Percentiles rank a stretch among this genome's conserved stretches.
These are phyloP conservation scores for Takifugu bimaculatus DNA, from an alignment of 2,113 vertebrate species.

Conservation along the genomic window DNA sequence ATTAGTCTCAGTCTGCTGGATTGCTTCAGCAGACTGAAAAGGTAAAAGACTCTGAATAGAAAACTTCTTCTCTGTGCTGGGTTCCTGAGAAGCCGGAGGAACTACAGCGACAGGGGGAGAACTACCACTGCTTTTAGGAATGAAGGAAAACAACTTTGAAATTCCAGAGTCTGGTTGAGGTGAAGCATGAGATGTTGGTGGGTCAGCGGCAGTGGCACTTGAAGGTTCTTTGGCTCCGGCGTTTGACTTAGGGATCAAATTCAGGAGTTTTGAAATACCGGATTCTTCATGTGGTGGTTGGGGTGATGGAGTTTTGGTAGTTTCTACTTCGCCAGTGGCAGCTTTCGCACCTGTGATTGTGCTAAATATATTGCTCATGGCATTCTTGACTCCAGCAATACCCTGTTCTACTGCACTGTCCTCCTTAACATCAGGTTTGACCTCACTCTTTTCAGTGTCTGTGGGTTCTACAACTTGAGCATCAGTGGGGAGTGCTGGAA, in stretches of 20 bases:
- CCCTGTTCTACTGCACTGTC: conserved; percentile 61
- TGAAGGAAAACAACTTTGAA: conserved; percentile 63
- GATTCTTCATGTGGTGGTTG: conserved; percentile 63
- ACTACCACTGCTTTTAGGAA: conserved; percentile 60
- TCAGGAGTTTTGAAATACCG: conserved; percentile 72
- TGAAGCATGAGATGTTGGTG: conserved; percentile 28
- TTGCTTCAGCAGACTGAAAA: conserved; percentile 59
- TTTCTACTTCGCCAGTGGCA: conserved; percentile 48
- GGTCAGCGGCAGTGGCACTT: conserved; percentile 25
- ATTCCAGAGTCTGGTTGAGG: conserved; percentile 54
- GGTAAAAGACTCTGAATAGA: conserved; percentile 71
- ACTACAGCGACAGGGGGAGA: conserved; percentile 67
- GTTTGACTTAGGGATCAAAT: conserved; percentile 63
- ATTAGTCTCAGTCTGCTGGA: conserved; percentile 34
- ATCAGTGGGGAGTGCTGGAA: conserved; percentile 54
- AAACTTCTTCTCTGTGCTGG: conserved; percentile 67
- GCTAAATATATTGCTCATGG: conserved; percentile 81
- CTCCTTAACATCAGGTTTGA: conserved; percentile 52
- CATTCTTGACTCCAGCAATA: conserved; percentile 80
- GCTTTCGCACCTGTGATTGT: conserved; percentile 81
- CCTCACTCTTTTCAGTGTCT: conserved; percentile 19
- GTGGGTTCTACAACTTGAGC: conserved; percentile 17
- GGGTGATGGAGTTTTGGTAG: conserved; percentile 32
- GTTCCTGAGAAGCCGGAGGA: conserved; percentile 60
- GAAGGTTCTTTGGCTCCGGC: conserved; percentile 50